Percentiles rank a stretch among this genome's conserved stretches.
Conservation (phyloP, 2,113 vertebrate genomes). For the Ictidomys tridecemlineatus region DNA sequence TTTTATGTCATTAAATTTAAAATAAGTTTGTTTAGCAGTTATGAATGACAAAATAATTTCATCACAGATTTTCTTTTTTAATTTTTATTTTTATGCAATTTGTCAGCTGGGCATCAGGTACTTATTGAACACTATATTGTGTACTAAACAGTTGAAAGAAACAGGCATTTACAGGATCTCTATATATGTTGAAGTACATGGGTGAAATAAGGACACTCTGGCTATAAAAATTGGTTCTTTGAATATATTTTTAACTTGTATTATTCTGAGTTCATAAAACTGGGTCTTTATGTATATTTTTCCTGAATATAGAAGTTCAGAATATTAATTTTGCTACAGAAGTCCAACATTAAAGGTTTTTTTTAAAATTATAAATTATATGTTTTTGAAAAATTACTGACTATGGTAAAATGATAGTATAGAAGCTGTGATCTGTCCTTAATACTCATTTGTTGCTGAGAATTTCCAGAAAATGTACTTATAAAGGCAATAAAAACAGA, state of each 20-base stretch:
- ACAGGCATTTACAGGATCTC: background rate
- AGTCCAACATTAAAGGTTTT: background rate
- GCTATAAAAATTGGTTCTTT: background rate
- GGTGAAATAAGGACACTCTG: background rate
- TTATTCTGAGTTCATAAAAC: background rate
- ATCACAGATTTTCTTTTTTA: background rate
- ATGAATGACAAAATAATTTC: background rate
- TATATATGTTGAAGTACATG: background rate
- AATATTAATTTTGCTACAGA: background rate
- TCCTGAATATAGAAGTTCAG: background rate
- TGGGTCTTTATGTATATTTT: background rate
- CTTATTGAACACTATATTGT: background rate
- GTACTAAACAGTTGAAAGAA: background rate
- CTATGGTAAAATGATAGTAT: background rate
- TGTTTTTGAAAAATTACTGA: background rate
- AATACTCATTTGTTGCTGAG: background rate
- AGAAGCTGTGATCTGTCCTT: background rate
- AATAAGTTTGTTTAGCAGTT: background rate
- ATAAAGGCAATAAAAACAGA: background rate
- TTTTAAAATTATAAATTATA: background rate
- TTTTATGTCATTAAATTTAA: background rate
- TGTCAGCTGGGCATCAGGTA: background rate
- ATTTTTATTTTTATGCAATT: background rate
- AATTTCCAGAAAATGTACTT: background rate
- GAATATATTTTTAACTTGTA: background rate